Percentiles rank a stretch among this genome's conserved stretches.
phyloP scores from a whole-genome alignment of 1,140 invertebrate genomes.

The Drosophila oshimai region DNA sequence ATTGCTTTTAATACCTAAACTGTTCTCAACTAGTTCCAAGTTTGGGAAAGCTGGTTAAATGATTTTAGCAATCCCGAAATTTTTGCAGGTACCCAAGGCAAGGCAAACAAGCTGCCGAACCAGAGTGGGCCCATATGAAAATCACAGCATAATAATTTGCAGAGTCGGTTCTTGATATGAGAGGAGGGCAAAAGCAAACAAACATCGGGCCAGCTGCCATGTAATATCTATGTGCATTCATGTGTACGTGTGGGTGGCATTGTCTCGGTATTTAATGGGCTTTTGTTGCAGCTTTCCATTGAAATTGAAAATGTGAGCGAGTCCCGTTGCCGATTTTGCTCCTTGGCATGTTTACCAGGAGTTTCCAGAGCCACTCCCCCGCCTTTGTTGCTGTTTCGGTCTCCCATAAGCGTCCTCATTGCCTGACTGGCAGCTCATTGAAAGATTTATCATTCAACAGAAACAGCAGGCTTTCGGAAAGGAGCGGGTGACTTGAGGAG shows the following conservation, averaged over 20 bases:
- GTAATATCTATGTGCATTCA: constrained; percentile 35
- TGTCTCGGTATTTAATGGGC: constrained; percentile 70
- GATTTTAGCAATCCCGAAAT: constrained; percentile 31
- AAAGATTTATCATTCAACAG: constrained; percentile 68
- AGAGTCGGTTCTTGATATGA: constrained; percentile 33
- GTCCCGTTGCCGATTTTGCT: constrained; percentile 20
- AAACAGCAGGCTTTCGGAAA: constrained; percentile 10
- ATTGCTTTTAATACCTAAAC: constrained; percentile 4
- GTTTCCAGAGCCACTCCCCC: background rate
- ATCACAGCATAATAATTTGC: constrained; percentile 69
- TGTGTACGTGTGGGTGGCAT: constrained; percentile 37
- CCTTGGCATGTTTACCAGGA: constrained; percentile 41
- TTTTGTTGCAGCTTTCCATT: constrained; percentile 65
- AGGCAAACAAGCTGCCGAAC: constrained; percentile 15
- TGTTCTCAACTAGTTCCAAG: background rate
- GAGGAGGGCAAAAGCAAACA: constrained; percentile 41
- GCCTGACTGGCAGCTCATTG: constrained; percentile 45
- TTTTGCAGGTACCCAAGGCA: constrained; percentile 15
- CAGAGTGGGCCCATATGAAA: constrained; percentile 45
- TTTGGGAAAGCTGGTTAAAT: background rate
- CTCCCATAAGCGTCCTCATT: constrained; percentile 6
- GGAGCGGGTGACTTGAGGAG: background rate
- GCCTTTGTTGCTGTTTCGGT: constrained; percentile 19
- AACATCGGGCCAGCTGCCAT: constrained; percentile 24
- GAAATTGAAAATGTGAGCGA: constrained; percentile 54